phyloP scores from a whole-genome alignment of 2,113 vertebrate genomes.

The Leptodactylus fuscus region DNA sequence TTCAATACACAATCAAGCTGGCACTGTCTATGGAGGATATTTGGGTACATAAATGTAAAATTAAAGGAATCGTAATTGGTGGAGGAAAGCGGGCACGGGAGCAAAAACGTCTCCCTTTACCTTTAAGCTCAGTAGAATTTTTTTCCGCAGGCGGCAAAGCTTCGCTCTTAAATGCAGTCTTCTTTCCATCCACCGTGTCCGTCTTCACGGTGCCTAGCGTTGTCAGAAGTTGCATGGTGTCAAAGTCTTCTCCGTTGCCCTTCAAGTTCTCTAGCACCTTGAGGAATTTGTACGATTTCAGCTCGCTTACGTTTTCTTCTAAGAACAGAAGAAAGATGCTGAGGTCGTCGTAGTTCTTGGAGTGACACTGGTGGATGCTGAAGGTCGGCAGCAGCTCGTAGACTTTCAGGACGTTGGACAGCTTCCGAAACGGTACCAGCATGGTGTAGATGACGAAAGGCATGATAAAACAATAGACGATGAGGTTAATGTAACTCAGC shows the following conservation, averaged over 20 bases:
- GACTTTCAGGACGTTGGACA: slow-evolving; percentile 80
- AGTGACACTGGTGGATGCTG: slow-evolving; percentile 78
- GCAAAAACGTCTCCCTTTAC: too few species aligned
- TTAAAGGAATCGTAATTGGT: too few species aligned
- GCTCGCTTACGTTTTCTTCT: slow-evolving; percentile 90
- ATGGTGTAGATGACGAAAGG: slow-evolving; percentile 82
- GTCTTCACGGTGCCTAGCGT: slow-evolving; percentile 88
- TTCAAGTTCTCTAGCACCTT: slow-evolving; percentile 91
- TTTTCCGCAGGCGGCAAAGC: slow-evolving; percentile 54
- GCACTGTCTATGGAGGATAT: too few species aligned
- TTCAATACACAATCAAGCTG: too few species aligned
- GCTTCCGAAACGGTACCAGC: slow-evolving; percentile 80
- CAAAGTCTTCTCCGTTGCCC: slow-evolving; percentile 77
- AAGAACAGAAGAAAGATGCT: slow-evolving; percentile 93
- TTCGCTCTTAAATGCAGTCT: slow-evolving; percentile 32
- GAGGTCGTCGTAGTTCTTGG: slow-evolving; percentile 84
- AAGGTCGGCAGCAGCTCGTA: slow-evolving; percentile 92
- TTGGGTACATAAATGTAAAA: too few species aligned
- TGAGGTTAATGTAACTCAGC: slow-evolving; percentile 89
- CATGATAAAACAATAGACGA: slow-evolving; percentile 80
- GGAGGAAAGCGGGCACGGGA: too few species aligned
- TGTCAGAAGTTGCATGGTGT: slow-evolving; percentile 84
- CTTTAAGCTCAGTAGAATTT: slow-evolving; percentile 67
- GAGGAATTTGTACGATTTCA: slow-evolving; percentile 94
- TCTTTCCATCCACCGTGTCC: slow-evolving; percentile 81